Percentiles rank a stretch among this genome's conserved stretches.
Evolutionary conservation across 2,888 invertebrate species (phyloP).

Genomic region (Rhagophthalmus giganteus): DNA sequence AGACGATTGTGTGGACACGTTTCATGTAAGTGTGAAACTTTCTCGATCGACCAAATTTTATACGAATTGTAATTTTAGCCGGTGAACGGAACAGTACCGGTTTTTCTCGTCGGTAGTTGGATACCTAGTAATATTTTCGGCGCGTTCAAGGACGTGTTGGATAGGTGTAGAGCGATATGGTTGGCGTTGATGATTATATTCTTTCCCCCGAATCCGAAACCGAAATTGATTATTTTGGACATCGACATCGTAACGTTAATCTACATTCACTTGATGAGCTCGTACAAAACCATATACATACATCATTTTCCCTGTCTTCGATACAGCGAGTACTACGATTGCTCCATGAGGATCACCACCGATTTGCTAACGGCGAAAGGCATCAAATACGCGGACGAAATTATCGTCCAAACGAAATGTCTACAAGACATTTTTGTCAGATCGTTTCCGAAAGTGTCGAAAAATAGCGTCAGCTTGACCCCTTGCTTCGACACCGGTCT

Average conservation of each 20-base stretch:
- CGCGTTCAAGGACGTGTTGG: conserved; percentile 33
- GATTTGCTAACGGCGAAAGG: conserved; percentile 43
- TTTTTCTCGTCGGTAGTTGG: conserved; percentile 48
- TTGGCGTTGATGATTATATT: conserved; percentile 45
- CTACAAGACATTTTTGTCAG: conserved; percentile 46
- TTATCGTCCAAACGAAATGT: conserved; percentile 46
- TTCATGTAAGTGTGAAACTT: conserved; percentile 46
- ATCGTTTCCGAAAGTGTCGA: conserved; percentile 44
- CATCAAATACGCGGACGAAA: conserved; percentile 46
- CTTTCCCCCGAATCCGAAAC: conserved; percentile 42
- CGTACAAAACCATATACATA: conserved; percentile 44
- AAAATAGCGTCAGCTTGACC: conserved; percentile 40
- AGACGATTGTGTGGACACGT: conserved; percentile 41
- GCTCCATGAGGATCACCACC: conserved; percentile 42
- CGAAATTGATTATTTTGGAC: conserved; percentile 46
- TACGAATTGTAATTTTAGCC: no score
- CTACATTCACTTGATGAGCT: conserved; percentile 42
- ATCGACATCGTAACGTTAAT: conserved; percentile 42
- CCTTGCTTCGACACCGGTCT: conserved; percentile 47
- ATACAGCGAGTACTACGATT: conserved; percentile 36
- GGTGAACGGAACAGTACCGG: no score
- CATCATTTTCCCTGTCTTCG: conserved; percentile 40
- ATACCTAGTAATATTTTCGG: conserved; percentile 45
- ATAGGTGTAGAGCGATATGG: conserved; percentile 39
- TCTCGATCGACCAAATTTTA: no score